Percentiles rank a stretch among this genome's conserved stretches.
These are phyloP conservation scores for Pterocles gutturalis DNA, from an alignment of 2,113 vertebrate genomes.

Conservation along the genomic window DNA sequence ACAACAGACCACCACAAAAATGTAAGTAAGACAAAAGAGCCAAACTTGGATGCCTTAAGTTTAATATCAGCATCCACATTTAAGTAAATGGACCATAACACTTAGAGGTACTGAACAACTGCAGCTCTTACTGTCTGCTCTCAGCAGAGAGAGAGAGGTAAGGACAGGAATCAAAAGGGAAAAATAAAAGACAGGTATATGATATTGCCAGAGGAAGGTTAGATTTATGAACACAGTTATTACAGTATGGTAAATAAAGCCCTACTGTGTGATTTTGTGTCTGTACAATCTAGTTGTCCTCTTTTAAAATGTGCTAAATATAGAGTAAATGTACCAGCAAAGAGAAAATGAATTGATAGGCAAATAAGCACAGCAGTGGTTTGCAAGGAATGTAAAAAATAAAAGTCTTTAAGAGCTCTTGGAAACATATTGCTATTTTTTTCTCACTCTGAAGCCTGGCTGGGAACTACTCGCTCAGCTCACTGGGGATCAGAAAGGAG, in stretches of 20 bases:
- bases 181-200: constrained; percentile 20
- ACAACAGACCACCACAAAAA: constrained; percentile 27
- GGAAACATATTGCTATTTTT: constrained; percentile 43
- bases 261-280: constrained; percentile 63
- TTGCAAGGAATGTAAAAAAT: constrained; percentile 54
- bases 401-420: constrained; percentile 45
- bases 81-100: constrained; percentile 45
- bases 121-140: neutral
- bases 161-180: constrained; percentile 22
- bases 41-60: constrained; percentile 19
- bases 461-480: neutral
- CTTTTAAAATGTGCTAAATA: constrained; percentile 71
- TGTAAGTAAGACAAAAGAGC: constrained; percentile 47
- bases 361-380: constrained; percentile 72
- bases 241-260: constrained; percentile 51
- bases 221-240: constrained; percentile 70
- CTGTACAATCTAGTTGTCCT: constrained; percentile 64
- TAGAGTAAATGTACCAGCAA: constrained; percentile 70
- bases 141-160: neutral
- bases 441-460: constrained; percentile 19
- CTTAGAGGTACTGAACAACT: neutral
- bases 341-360: constrained; percentile 72
- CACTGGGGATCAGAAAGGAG: neutral
- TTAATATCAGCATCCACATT: neutral
- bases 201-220: constrained; percentile 23